Evolutionary conservation across 1,140 invertebrate genomes (phyloP).

Genomic region (Agrilus planipennis): DNA sequence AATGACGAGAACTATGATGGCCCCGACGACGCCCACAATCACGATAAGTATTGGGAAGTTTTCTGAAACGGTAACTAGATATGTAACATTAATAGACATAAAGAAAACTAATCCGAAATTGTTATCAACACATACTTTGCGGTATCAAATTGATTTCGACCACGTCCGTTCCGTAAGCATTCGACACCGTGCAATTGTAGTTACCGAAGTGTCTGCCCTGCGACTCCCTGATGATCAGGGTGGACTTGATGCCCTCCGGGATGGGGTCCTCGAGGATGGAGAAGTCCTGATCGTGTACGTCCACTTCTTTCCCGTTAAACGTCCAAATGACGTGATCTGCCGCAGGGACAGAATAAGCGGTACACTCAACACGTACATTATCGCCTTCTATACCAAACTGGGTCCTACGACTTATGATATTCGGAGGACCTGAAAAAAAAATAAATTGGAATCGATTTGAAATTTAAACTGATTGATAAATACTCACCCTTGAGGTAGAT

Average conservation of each 20-base stretch:
- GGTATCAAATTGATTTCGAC: slow-evolving; percentile 72
- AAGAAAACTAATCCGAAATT: slow-evolving; percentile 5
- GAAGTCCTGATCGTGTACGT: slow-evolving; percentile 46
- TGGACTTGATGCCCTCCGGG: slow-evolving; percentile 60
- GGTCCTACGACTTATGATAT: slow-evolving; percentile 67
- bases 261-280: slow-evolving; percentile 42
- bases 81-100: slow-evolving; percentile 12
- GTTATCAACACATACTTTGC: slow-evolving; percentile 62
- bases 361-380: slow-evolving; percentile 74
- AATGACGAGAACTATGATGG: slow-evolving; percentile 41
- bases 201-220: slow-evolving; percentile 75
- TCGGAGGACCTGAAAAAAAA: slow-evolving; percentile 53
- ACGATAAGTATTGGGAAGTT: slow-evolving; percentile 40
- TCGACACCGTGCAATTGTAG: slow-evolving; percentile 89
- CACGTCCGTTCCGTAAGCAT: slow-evolving; percentile 77
- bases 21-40: slow-evolving; percentile 38
- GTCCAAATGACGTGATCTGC: slow-evolving; percentile 75
- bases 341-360: slow-evolving; percentile 75
- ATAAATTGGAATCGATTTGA: background rate
- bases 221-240: slow-evolving; percentile 75
- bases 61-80: slow-evolving; percentile 26
- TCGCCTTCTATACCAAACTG: slow-evolving; percentile 76
- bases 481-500: slow-evolving; percentile 64
- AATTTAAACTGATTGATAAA: background rate
- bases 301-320: slow-evolving; percentile 72